A percentile compares a stretch with the other conserved stretches of the same genome.
These are phyloP conservation scores for Drosophila neutralis DNA, from an alignment of 2,888 invertebrate genomes.

Conservation along the genomic window DNA sequence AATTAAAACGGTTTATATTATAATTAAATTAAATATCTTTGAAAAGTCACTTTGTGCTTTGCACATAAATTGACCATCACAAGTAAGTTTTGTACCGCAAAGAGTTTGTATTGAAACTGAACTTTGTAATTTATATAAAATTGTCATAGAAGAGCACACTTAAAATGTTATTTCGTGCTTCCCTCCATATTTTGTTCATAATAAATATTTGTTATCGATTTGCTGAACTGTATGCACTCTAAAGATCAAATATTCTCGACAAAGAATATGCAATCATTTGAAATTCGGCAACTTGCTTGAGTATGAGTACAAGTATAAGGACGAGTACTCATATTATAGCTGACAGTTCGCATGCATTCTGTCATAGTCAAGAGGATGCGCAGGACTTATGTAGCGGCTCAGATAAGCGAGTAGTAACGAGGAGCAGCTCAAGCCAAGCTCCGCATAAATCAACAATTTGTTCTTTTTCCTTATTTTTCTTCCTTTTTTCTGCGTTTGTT, in stretches of 20 bases:
- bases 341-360: slow-evolving; percentile 35
- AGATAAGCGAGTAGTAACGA: slow-evolving; percentile 12
- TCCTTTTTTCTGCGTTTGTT: slow-evolving; percentile 6
- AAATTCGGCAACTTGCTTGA: slow-evolving; percentile 15
- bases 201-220: slow-evolving; percentile 32
- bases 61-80: not conserved
- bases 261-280: slow-evolving; percentile 24
- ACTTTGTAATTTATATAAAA: not conserved
- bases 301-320: not conserved
- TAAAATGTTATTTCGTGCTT: not conserved
- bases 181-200: not conserved
- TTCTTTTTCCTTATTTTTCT: not conserved
- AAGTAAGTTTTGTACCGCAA: not conserved
- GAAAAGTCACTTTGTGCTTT: not conserved
- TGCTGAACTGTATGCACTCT: slow-evolving; percentile 15
- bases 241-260: slow-evolving; percentile 15
- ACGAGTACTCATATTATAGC: slow-evolving; percentile 17
- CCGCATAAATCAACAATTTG: slow-evolving; percentile 29
- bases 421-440: not conserved
- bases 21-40: not conserved
- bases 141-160: not conserved
- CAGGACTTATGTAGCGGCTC: not conserved
- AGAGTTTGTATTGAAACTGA: not conserved
- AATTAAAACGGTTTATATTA: not conserved
- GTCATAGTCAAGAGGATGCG: slow-evolving; percentile 9